phyloP scores from a whole-genome alignment of 2,888 invertebrate species.

The Tenodera sinensis region DNA sequence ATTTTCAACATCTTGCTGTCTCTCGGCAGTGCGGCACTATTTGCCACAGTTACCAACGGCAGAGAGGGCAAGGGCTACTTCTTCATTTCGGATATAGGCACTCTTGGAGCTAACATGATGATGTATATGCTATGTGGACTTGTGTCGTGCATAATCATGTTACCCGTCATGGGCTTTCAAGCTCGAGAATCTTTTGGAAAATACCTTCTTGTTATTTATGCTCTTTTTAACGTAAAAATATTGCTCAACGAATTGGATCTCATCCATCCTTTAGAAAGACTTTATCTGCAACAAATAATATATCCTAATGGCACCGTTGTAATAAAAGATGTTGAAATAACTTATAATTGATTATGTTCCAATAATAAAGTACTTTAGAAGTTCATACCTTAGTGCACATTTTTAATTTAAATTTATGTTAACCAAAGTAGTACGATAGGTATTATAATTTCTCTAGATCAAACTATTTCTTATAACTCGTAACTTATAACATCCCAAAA shows the following conservation, averaged over 20 bases:
- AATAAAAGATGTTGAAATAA: background rate
- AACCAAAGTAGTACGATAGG: too few species aligned
- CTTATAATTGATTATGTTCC: background rate
- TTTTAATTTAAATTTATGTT: too few species aligned
- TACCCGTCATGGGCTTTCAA: slow-evolving; percentile 47
- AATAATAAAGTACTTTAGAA: background rate
- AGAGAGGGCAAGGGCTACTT: background rate
- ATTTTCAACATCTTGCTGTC: slow-evolving; percentile 56
- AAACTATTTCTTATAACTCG: too few species aligned
- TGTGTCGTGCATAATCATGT: slow-evolving; percentile 44
- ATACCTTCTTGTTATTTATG: slow-evolving; percentile 48
- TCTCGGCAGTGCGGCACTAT: slow-evolving; percentile 35
- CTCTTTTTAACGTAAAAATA: slow-evolving; percentile 49
- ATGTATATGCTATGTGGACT: slow-evolving; percentile 48
- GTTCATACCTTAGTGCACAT: too few species aligned
- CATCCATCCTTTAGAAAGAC: slow-evolving; percentile 42
- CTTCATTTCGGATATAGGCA: slow-evolving; percentile 42
- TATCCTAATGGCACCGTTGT: background rate
- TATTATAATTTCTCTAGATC: too few species aligned
- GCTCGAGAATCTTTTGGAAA: slow-evolving; percentile 50
- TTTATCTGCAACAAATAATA: background rate
- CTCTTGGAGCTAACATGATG: slow-evolving; percentile 46
- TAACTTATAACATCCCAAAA: too few species aligned
- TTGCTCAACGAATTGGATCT: slow-evolving; percentile 48
- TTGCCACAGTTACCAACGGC: background rate